Conservation (phyloP, 2,797 vertebrate genomes). For the Gastrophryne carolinensis region DNA sequence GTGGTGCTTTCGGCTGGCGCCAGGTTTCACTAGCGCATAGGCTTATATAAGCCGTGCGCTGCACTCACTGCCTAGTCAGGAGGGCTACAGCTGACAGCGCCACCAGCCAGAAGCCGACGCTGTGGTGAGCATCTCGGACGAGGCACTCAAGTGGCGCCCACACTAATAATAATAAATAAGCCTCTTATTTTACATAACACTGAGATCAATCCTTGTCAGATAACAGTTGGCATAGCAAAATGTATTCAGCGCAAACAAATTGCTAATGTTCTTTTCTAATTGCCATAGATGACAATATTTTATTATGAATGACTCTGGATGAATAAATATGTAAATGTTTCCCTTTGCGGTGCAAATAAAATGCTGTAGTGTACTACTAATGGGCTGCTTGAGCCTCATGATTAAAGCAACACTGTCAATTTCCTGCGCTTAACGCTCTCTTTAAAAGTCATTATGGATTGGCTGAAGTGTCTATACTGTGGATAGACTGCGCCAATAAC, state of each 20-base stretch:
- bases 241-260: not conserved
- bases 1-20: too few species aligned
- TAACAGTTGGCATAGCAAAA: too few species aligned
- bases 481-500: slow-evolving; percentile 62
- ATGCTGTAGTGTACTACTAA: not conserved
- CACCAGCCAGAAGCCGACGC: too few species aligned
- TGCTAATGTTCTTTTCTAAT: slow-evolving; percentile 34
- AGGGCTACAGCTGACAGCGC: too few species aligned
- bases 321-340: slow-evolving; percentile 36
- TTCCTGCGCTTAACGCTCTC: slow-evolving; percentile 58
- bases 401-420: slow-evolving; percentile 56
- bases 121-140: too few species aligned
- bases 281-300: slow-evolving; percentile 14
- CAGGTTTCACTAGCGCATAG: too few species aligned
- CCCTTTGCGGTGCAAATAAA: slow-evolving; percentile 21
- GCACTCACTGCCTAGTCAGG: too few species aligned
- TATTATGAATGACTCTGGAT: slow-evolving; percentile 31
- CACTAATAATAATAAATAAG: too few species aligned
- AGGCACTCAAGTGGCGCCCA: too few species aligned
- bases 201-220: too few species aligned
- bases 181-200: too few species aligned
- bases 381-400: slow-evolving; percentile 32
- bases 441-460: slow-evolving; percentile 65
- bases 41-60: too few species aligned
- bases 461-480: slow-evolving; percentile 58